Percentiles rank a stretch among this genome's conserved stretches.
Evolutionary conservation across 2,113 vertebrate genomes (phyloP).

Genomic region (Xenopus borealis): DNA sequence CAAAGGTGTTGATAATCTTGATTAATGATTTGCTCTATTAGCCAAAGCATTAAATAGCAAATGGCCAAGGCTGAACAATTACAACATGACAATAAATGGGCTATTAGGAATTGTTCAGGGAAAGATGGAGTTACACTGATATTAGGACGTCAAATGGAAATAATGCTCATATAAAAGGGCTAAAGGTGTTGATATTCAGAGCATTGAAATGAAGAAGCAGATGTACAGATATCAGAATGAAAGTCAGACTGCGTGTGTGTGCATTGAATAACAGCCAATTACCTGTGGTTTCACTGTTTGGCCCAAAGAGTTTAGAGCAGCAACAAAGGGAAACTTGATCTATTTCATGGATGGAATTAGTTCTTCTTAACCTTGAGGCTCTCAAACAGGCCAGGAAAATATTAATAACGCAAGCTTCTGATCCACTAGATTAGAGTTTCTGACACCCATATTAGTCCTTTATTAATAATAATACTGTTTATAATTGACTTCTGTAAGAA

Average conservation of each 20-base stretch:
- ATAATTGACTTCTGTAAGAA: no score
- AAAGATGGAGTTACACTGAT: constrained; percentile 53
- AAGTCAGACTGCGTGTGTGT: constrained; percentile 37
- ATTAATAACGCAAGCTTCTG: not conserved
- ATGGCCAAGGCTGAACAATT: constrained; percentile 22
- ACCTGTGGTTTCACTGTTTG: constrained; percentile 50
- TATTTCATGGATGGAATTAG: constrained; percentile 29
- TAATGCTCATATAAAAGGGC: constrained; percentile 47
- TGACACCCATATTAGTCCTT: no score
- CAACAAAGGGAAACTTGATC: constrained; percentile 56
- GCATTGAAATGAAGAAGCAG: constrained; percentile 43
- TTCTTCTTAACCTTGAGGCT: constrained; percentile 35
- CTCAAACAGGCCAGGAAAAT: constrained; percentile 30
- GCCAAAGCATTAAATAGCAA: constrained; percentile 13
- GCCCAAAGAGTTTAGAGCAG: constrained; percentile 50
- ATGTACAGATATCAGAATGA: constrained; percentile 35
- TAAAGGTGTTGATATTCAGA: constrained; percentile 10
- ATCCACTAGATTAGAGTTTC: no score
- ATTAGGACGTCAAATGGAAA: constrained; percentile 47
- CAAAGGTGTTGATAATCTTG: constrained; percentile 7
- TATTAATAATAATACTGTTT: no score
- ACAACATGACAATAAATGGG: constrained; percentile 36
- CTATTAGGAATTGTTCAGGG: constrained; percentile 31
- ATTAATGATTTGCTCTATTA: constrained; percentile 34
- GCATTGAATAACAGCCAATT: constrained; percentile 63